These are phyloP conservation scores for Choreutis nemorana DNA, from an alignment of 2,888 invertebrate species.

Conservation along the genomic window DNA sequence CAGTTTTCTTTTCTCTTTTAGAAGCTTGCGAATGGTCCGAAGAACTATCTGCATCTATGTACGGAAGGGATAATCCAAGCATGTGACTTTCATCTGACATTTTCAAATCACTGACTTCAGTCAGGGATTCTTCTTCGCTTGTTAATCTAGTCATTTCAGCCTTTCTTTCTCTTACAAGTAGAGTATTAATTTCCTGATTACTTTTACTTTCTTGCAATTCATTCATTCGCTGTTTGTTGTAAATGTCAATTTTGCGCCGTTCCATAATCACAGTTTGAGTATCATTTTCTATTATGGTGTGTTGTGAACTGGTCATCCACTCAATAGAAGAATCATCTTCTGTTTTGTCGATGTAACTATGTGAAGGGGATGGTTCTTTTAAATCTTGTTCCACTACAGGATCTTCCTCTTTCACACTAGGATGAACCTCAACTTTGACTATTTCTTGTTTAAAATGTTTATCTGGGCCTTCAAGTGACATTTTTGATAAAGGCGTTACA, in stretches of 20 bases:
- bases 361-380: slow-evolving; percentile 38
- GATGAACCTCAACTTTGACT: slow-evolving; percentile 56
- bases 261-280: slow-evolving; percentile 70
- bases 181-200: slow-evolving; percentile 37
- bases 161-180: slow-evolving; percentile 37
- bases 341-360: slow-evolving; percentile 49
- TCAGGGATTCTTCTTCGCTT: slow-evolving; percentile 75
- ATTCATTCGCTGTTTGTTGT: slow-evolving; percentile 62
- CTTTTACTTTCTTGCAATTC: slow-evolving; percentile 49
- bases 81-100: slow-evolving; percentile 57
- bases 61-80: slow-evolving; percentile 56
- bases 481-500: slow-evolving; percentile 45
- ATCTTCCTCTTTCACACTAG: slow-evolving; percentile 30
- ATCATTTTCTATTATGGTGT: slow-evolving; percentile 58
- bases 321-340: slow-evolving; percentile 58
- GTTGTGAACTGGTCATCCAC: slow-evolving; percentile 52
- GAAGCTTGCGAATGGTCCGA: slow-evolving; percentile 50
- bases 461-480: slow-evolving; percentile 37
- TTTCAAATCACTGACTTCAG: slow-evolving; percentile 71
- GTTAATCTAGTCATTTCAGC: slow-evolving; percentile 59
- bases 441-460: slow-evolving; percentile 59
- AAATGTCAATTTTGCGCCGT: slow-evolving; percentile 68
- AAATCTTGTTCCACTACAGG: slow-evolving; percentile 14
- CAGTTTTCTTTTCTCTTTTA: slow-evolving; percentile 26
- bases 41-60: slow-evolving; percentile 63